Percentiles rank a stretch among this genome's conserved stretches.
phyloP scores from a whole-genome alignment of 2,888 invertebrate genomes.

The Cerceris ruficornis region DNA sequence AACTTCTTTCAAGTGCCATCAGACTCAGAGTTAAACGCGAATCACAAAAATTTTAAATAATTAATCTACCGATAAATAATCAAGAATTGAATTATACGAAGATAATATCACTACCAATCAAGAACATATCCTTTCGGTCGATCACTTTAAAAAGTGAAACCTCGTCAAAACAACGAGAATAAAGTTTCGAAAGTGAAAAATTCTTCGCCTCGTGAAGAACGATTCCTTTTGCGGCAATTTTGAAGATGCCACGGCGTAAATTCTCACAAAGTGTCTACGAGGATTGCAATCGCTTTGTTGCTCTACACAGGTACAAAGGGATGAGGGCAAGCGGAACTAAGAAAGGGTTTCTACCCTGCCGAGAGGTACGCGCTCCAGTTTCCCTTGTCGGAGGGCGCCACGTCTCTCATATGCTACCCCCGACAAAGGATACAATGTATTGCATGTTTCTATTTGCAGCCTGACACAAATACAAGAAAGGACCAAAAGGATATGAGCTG shows the following conservation, averaged over 20 bases:
- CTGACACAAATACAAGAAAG: not conserved
- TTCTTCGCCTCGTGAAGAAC: not conserved
- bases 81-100: too few relatives aligned
- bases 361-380: conserved; percentile 45
- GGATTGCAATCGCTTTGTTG: not conserved
- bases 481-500: not conserved
- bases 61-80: too few relatives aligned
- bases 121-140: too few relatives aligned
- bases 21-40: too few relatives aligned
- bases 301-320: not conserved
- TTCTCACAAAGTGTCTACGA: not conserved
- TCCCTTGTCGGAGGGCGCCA: conserved; percentile 64
- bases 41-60: too few relatives aligned
- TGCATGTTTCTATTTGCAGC: conserved; percentile 27
- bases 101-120: too few relatives aligned
- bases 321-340: conserved; percentile 15
- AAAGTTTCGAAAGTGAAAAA: not conserved
- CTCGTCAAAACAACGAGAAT: too few relatives aligned
- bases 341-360: conserved; percentile 48
- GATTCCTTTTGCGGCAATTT: not conserved
- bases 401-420: conserved; percentile 50
- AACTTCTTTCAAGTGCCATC: not conserved
- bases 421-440: conserved; percentile 32
- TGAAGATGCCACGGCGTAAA: not conserved
- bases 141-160: too few relatives aligned